Evolutionary conservation across 2,797 vertebrate species (phyloP).

Genomic region (Epinephelus coioides): DNA sequence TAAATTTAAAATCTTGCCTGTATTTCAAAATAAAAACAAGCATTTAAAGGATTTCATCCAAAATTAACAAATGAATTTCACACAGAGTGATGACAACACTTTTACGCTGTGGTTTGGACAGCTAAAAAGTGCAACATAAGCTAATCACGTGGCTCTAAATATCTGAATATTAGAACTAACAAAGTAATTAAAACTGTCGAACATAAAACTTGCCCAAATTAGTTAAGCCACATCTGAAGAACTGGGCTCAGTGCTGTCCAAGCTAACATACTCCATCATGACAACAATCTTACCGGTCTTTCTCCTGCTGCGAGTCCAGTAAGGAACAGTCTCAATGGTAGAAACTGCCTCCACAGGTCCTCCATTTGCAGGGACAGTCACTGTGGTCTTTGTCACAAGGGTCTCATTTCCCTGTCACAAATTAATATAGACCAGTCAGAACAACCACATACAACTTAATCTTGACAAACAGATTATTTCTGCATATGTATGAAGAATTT

Average conservation of each 20-base stretch:
- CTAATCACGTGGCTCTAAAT: not conserved
- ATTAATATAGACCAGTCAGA: not conserved
- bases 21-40: not conserved
- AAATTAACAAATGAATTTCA: not conserved
- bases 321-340: conserved; percentile 93
- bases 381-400: conserved; percentile 94
- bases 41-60: not conserved
- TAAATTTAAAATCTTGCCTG: not conserved
- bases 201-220: too few species aligned
- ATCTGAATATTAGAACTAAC: too few species aligned
- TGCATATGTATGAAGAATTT: too few species aligned
- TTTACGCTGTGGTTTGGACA: not conserved
- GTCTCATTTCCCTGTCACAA: conserved; percentile 91
- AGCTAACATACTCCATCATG: not conserved
- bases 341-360: conserved; percentile 95
- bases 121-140: not conserved
- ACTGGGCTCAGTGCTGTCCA: not conserved
- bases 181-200: too few species aligned
- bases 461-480: too few species aligned
- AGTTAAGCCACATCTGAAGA: too few species aligned
- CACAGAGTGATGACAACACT: not conserved
- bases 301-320: conserved; percentile 90
- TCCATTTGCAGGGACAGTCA: conserved; percentile 91
- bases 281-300: conserved; percentile 86
- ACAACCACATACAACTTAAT: too few species aligned